Evolutionary conservation across 2,797 vertebrate genomes (phyloP).

Genomic region (Brachyrhaphis roseni): DNA sequence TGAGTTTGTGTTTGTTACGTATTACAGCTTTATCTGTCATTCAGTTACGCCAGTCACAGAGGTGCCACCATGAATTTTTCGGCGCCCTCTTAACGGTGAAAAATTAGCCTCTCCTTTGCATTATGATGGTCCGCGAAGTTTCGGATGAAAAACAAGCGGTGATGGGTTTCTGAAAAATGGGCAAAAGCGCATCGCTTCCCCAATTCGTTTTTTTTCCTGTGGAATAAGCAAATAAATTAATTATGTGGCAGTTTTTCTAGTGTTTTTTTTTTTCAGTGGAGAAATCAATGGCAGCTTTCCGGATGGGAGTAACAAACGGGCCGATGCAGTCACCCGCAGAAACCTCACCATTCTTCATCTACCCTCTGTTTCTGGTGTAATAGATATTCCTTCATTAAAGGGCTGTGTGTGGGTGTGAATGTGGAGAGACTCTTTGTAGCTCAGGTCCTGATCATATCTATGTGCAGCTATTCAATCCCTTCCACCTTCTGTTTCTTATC

Average conservation of each 20-base stretch:
- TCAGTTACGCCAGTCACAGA: conserved; percentile 59
- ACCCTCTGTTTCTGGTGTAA: conserved; percentile 49
- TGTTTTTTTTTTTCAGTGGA: conserved; percentile 28
- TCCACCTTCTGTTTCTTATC: neutral
- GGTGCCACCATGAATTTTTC: conserved; percentile 71
- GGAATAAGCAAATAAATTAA: conserved; percentile 77
- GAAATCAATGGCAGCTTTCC: conserved; percentile 72
- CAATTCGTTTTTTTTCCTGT: conserved; percentile 33
- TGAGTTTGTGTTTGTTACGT: conserved; percentile 65
- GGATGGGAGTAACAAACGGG: conserved; percentile 65
- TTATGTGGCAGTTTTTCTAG: conserved; percentile 56
- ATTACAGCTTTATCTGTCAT: conserved; percentile 71
- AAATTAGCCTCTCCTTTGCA: conserved; percentile 43
- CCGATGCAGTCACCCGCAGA: conserved; percentile 56
- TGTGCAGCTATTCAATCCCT: neutral
- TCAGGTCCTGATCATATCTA: neutral
- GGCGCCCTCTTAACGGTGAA: conserved; percentile 48
- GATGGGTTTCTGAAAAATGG: conserved; percentile 54
- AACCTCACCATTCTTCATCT: conserved; percentile 62
- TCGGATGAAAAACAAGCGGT: conserved; percentile 39
- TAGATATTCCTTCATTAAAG: conserved; percentile 42
- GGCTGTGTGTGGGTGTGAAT: conserved; percentile 6
- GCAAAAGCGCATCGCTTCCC: conserved; percentile 11
- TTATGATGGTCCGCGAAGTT: conserved; percentile 63
- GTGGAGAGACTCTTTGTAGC: neutral